Evolutionary conservation across 2,797 vertebrate genomes (phyloP).

Genomic region (Chelonia mydas): DNA sequence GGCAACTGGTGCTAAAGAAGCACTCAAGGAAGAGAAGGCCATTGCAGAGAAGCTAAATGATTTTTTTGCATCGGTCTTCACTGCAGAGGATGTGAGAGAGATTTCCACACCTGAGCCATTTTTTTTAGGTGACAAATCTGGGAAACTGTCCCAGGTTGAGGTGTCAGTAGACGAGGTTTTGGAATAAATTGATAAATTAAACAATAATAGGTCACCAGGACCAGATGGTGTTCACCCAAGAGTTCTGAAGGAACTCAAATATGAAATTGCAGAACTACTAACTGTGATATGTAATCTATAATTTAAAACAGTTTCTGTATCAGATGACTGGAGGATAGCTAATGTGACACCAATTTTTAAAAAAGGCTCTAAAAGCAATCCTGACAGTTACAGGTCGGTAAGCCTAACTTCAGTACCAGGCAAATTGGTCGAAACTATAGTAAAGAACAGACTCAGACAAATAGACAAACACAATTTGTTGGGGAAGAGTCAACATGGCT

Average conservation of each 20-base stretch:
- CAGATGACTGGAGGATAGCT: too few species aligned
- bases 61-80: too few species aligned
- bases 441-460: neutral
- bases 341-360: neutral
- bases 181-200: neutral
- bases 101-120: neutral
- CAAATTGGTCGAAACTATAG: neutral
- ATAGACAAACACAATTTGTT: neutral
- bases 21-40: too few species aligned
- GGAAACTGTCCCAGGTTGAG: neutral
- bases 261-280: neutral
- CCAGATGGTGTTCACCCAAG: too few species aligned
- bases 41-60: too few species aligned
- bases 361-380: neutral
- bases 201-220: neutral
- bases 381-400: neutral
- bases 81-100: too few species aligned
- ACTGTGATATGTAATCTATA: too few species aligned
- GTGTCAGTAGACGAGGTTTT: neutral
- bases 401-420: neutral
- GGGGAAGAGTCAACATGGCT: neutral
- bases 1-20: too few species aligned
- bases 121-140: neutral
- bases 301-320: too few species aligned
- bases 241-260: neutral